Evolutionary conservation across 2,113 vertebrate genomes (phyloP), one percentile per base, ranked within the genome.

Genomic region (Eublepharis macularius): DNA sequence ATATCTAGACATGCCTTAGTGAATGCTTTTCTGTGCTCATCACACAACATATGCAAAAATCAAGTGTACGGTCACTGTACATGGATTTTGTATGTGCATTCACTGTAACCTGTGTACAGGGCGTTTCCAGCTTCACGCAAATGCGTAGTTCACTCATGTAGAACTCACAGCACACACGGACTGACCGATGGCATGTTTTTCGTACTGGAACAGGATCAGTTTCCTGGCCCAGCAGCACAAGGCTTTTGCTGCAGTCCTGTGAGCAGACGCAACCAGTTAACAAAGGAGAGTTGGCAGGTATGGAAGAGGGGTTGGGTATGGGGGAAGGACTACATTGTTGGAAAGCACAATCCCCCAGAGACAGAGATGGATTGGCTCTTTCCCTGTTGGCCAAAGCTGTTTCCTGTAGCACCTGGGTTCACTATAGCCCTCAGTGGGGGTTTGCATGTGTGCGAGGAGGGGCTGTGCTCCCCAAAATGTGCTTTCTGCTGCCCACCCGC

Each of bases 391-490:
- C 76, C 21, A 29, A 65, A 47, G 39, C 66, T 47, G 34, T 63
- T 86, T 86, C 84, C 76, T 73, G 41, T 51, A 49, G 68, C 84
- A 80, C 76, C 84, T 86, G 84, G 84, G 32, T 80, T 85, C 29
- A 3, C 68, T 65, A 45, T 36, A 24, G 39, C 14, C 21, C 63
- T 80, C 66, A 19, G 69, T 8, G 5, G 26, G 77, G 7, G 17
- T 24, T 60, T 60, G 57, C n/a, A n/a, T 26, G 4, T 24, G 57
- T 26, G 21, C 19, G 41, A 10, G 39, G 12, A 32, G 8, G 17
- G n/a, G 68, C 36, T 73, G 41, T n/a, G 19, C 2, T 32, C 76
- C 68, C 47, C 36, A 21, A 72, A 78, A 80, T 21, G 39, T 21
- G 39, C 54, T 29, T 11, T 45, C 54, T 9, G 7, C 2, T 7